Conservation (phyloP, 2,797 vertebrate genomes). For the Onychomys arenicola region DNA sequence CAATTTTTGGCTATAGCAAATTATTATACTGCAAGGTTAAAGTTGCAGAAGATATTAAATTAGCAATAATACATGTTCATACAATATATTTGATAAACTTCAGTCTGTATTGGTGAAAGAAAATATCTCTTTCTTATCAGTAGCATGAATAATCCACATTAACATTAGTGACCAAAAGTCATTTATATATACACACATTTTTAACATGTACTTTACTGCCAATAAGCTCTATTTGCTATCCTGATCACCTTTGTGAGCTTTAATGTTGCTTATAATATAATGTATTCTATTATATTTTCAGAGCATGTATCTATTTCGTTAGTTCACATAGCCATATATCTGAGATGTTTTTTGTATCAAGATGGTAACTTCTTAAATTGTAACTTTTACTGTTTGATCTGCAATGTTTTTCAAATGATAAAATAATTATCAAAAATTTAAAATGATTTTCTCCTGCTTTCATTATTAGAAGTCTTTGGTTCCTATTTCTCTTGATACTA, state of each 20-base stretch:
- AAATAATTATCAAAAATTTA: slow-evolving; percentile 90
- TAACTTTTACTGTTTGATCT: not conserved
- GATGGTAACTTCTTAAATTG: not conserved
- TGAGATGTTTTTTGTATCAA: not conserved
- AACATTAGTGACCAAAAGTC: not conserved
- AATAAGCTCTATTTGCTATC: not conserved
- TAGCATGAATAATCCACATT: not conserved
- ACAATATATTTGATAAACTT: not conserved
- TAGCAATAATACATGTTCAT: not conserved
- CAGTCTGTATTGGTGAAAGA: not conserved
- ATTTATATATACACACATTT: not conserved
- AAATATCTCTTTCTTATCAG: not conserved
- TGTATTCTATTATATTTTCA: not conserved
- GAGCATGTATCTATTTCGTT: not conserved
- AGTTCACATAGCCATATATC: not conserved
- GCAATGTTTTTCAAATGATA: slow-evolving; percentile 59
- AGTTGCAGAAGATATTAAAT: not conserved
- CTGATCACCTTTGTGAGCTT: not conserved
- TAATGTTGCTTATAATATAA: not conserved
- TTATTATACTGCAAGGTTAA: not conserved
- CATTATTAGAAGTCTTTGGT: slow-evolving; percentile 83
- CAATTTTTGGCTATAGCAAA: not conserved
- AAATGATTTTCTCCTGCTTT: slow-evolving; percentile 85
- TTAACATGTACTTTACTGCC: not conserved
- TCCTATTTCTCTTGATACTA: slow-evolving; percentile 81